Conservation (phyloP, 2,113 vertebrate species). For the Nibea coibor region DNA sequence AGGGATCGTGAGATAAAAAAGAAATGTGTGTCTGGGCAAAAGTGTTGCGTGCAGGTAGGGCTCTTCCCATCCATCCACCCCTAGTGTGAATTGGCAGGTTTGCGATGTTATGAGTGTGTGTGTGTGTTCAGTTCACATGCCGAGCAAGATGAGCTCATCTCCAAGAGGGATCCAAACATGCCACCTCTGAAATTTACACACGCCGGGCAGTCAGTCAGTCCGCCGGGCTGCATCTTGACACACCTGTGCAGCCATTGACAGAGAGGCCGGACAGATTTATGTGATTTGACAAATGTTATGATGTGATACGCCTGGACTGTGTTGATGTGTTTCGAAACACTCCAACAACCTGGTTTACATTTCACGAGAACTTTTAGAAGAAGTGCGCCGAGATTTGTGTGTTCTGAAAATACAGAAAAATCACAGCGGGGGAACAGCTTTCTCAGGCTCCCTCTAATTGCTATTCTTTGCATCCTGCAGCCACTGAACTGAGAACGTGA, state of each 20-base stretch:
- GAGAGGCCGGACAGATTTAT: constrained; percentile 3
- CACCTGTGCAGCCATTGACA: background rate
- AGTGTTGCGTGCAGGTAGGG: constrained; percentile 5
- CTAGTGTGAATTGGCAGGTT: constrained; percentile 18
- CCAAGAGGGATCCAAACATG: constrained; percentile 18
- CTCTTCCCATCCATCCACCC: constrained; percentile 10
- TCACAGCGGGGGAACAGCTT: background rate
- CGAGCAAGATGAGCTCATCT: constrained; percentile 61
- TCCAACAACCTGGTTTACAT: constrained; percentile 3
- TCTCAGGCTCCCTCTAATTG: background rate
- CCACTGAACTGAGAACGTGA: background rate
- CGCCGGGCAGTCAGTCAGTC: background rate
- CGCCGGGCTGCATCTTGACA: background rate
- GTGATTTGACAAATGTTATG: constrained; percentile 10
- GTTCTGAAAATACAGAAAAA: background rate
- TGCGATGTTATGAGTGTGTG: constrained; percentile 13
- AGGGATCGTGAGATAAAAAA: background rate
- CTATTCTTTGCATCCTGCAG: background rate
- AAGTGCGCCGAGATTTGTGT: background rate
- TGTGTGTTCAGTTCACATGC: constrained; percentile 12
- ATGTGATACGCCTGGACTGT: constrained; percentile 16
- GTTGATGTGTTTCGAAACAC: background rate
- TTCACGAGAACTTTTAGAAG: background rate
- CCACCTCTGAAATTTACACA: constrained; percentile 28
- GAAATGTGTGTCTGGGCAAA: background rate